Base-by-base conservation (phyloP, 2,113 vertebrate genomes). In the Limanda limanda region DNA sequence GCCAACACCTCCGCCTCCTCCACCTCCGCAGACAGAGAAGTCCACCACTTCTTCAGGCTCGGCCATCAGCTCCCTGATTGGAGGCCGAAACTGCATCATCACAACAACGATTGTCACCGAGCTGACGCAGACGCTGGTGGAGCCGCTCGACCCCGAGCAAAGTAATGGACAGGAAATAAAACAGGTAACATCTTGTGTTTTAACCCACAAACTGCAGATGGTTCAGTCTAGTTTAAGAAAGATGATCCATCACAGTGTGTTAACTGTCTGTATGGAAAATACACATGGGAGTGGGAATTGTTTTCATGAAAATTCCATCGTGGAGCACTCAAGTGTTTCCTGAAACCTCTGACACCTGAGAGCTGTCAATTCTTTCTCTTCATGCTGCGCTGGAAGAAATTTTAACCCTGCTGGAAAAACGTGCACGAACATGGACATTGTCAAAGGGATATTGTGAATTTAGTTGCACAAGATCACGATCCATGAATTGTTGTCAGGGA, bases 71-170 rank as follows among this genome's bases (percentile, higher is more conserved):
- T 87, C 91, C 4, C 71, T 93, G 78, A 88, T 93, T 6, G 88
- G 78, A 66, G 89, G 86, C 12, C 83, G 88, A 58, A 94, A 84
- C 88, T 92, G 91, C 40, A n/a, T 92, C 82, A 88, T 93, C 86
- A 95, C 76, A 0, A 95, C 93, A 1, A 95, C 93, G 18, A 94
- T 95, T 20, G 91, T 94, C 70, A 94, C 93, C 0, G 94, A 95
- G 60, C 92, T 95, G 48, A 92, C 86, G 0, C 91, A 93, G 75
- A 94, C 91, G 5, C 21, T 77, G 0, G 73, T 90, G 68, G 91
- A 92, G 68, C 82, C 89, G 0, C 37, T 79, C 68, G 51, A 80
- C 7, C 70, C 51, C 3, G 88, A 93, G 18, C 24, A 88, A 40
- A 84, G 71, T 69, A 71, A 42, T 6, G 76, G 71, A 79, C 80